These are phyloP conservation scores for Epinotia ramella DNA, from an alignment of 2,888 invertebrate genomes.

Conservation along the genomic window DNA sequence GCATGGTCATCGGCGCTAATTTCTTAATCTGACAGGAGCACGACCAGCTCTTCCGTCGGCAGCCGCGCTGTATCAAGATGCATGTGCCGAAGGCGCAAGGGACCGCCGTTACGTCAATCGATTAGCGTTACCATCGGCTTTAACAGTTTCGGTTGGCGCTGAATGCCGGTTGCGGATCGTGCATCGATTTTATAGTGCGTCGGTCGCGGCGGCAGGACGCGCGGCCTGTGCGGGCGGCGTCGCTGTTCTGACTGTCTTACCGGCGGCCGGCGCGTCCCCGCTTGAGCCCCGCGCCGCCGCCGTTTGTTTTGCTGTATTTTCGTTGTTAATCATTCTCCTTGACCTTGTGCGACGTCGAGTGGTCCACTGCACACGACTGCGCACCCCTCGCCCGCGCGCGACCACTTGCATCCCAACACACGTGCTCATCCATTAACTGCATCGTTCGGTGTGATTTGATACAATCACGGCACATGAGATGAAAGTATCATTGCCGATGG, in stretches of 20 bases:
- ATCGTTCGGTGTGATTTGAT: slow-evolving; percentile 44
- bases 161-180: slow-evolving; percentile 78
- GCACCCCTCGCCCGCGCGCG: slow-evolving; percentile 77
- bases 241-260: slow-evolving; percentile 80
- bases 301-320: slow-evolving; percentile 86
- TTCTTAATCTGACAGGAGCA: slow-evolving; percentile 57
- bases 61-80: slow-evolving; percentile 62
- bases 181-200: slow-evolving; percentile 82
- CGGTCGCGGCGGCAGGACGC: slow-evolving; percentile 74
- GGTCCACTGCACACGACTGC: slow-evolving; percentile 84
- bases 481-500: not conserved
- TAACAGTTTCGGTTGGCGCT: slow-evolving; percentile 70
- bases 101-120: slow-evolving; percentile 66
- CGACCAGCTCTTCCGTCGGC: slow-evolving; percentile 55
- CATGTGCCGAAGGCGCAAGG: slow-evolving; percentile 65
- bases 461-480: slow-evolving; percentile 16
- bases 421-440: slow-evolving; percentile 65
- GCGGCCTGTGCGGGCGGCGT: slow-evolving; percentile 79
- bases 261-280: slow-evolving; percentile 62
- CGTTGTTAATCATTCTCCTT: slow-evolving; percentile 86
- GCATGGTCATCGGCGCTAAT: slow-evolving; percentile 52
- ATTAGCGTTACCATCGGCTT: slow-evolving; percentile 65
- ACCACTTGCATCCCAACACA: slow-evolving; percentile 77
- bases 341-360: slow-evolving; percentile 85
- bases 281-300: slow-evolving; percentile 73